phyloP scores from a whole-genome alignment of 2,888 invertebrate genomes.

The Caenorhabditis uteleia region DNA sequence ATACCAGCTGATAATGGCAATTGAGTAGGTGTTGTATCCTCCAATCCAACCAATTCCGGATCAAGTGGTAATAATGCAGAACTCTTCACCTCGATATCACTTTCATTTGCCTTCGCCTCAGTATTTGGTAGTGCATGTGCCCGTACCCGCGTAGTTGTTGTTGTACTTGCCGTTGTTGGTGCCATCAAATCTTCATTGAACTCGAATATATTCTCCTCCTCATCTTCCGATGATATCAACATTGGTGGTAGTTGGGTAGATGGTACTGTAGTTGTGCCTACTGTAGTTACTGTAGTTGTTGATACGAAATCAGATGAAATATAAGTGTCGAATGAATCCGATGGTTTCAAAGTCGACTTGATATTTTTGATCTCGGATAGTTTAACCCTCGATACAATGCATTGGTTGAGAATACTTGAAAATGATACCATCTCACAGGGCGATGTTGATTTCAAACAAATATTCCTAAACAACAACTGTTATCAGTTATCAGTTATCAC shows the following conservation, averaged over 20 bases:
- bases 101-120: conserved; percentile 6
- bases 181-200: conserved; percentile 1
- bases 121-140: conserved; percentile 30
- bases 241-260: not conserved
- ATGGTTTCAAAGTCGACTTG: conserved; percentile 8
- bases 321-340: conserved; percentile 16
- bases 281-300: not conserved
- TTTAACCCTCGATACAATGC: conserved; percentile 7
- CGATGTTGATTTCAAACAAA: conserved; percentile 14
- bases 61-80: conserved; percentile 22
- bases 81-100: conserved; percentile 13
- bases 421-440: conserved; percentile 19
- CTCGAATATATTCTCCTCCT: conserved; percentile 1
- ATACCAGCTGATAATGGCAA: conserved; percentile 31
- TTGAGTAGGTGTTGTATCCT: conserved; percentile 27
- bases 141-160: conserved; percentile 8
- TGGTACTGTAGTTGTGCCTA: not conserved
- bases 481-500: not conserved
- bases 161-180: conserved; percentile 6
- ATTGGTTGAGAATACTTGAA: conserved; percentile 14
- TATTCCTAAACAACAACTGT: conserved; percentile 7
- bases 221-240: not conserved
- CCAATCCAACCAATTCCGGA: conserved; percentile 31
- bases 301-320: not conserved
- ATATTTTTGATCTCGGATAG: not conserved